Base-by-base conservation (phyloP, 1,140 invertebrate genomes). In the Euura lappo region DNA sequence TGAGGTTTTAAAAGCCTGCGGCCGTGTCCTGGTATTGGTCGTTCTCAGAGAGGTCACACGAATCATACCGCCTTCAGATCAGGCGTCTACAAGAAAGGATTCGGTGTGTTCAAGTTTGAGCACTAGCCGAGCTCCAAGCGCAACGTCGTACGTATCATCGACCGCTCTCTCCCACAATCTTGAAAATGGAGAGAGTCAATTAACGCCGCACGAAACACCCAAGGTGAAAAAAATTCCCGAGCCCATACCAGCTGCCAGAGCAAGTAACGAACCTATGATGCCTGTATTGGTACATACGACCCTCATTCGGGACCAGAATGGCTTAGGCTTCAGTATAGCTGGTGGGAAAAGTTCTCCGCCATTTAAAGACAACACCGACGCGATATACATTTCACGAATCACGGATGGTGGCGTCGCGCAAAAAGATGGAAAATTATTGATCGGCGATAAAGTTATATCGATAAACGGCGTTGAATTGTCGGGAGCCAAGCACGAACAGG, bases 381-480 rank as follows among this genome's bases (percentile, higher is more conserved):
- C 94, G 46, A 95, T 98, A 81, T 98, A 94, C 89, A 94, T 99
- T 83, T 98, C 97, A 76, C 92, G 94, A 82, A 95, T 99, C 75
- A 96, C 96, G 3, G 95, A 96, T 79, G 96, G 94, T 70, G 97
- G 97, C 44, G 94, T 96, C 45, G 97, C 98, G 46, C 94, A 96
- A 76, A 93, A 93, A 82, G 96, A 98, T 89, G 97, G 96, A 66
- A 98, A 98, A 89, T 90, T 99, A 78, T 90, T 92, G 86, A 93
- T 99, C 72, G 98, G 98, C 13, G 98, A 99, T 88, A 93, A 93
- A 85, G 93, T 99, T 71, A 89, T 98, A 74, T 97, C 97, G 76
- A 99, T 99, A 78, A 99, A 99, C 86, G 96, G 96, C 75, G 93
- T 96, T 43, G 97, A 98, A 88, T 93, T 99, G 91, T 93, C 93